Evolutionary conservation across 2,797 vertebrate genomes (phyloP), one percentile per base, ranked within the genome.

Genomic region (Ptychadena robeensis): DNA sequence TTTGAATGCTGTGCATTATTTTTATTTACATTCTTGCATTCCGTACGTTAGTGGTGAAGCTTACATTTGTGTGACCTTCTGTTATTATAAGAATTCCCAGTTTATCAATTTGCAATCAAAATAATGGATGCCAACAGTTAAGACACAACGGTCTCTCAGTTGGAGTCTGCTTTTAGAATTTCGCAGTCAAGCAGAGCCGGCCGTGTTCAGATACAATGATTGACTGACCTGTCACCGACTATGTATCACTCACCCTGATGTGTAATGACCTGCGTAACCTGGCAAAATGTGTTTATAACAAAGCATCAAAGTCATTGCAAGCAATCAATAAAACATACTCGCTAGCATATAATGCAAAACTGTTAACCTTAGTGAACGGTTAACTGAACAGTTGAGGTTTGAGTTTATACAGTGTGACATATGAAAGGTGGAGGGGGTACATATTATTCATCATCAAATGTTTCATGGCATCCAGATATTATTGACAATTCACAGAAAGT

Each of bases 211-310:
- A 53, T 22, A 18, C 3, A 53, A 53, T 53, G 44, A 53, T 53
- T 53, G 44, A 80, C 78, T 84, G 48, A 74, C 71, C 64, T 79
- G 57, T 84, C 77, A 74, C 15, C 61, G n/a, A 22, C 9, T 80
- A 80, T 31, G 57, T 53, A 53, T 63, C 35, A 61, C 40, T 80
- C 40, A 75, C 57, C 27, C 66, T 74, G 59, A 80, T 78, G 70
- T 53, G 70, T 48, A 73, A 71, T 85, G 83, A 85, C 83, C 71
- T 66, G 65, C 34, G 72, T 64, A 85, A 80, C 83, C 83, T 65
- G 34, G 64, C 18, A 40, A 75, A 80, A 73, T 69, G 73, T 80
- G 72, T 71, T 63, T 75, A 66, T 40, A 69, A 73, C 78, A 64
- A 32, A 70, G 57, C 71, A 75, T 59, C 53, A 57, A 85, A 85